Evolutionary conservation across 2,113 vertebrate genomes (phyloP).

Genomic region (Theristicus caerulescens): DNA sequence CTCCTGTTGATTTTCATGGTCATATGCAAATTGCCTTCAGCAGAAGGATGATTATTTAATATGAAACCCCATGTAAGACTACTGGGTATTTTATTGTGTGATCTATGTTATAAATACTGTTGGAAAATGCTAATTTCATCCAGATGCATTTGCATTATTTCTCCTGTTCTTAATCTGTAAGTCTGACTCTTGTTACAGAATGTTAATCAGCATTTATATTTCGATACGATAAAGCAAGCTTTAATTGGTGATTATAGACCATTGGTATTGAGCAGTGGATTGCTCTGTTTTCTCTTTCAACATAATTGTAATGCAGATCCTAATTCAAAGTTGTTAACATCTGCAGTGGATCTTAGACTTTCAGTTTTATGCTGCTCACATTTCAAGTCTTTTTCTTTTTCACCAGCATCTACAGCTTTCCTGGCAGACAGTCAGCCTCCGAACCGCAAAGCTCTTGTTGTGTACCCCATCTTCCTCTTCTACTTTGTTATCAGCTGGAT

Average conservation of each 20-base stretch:
- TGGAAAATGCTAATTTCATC: background rate
- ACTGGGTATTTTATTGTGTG: background rate
- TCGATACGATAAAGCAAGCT: too few relatives aligned
- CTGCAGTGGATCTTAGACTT: background rate
- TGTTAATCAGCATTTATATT: background rate
- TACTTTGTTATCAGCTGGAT: conserved; percentile 99
- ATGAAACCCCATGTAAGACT: background rate
- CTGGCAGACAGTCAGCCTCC: conserved; percentile 92
- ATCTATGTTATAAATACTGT: background rate
- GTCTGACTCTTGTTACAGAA: background rate
- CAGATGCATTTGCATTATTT: background rate
- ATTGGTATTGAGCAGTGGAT: background rate
- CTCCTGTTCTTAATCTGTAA: background rate
- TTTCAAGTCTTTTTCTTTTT: background rate
- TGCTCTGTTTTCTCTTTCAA: background rate
- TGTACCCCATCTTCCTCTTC: conserved; percentile 97
- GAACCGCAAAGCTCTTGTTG: conserved; percentile 89
- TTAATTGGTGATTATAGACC: background rate
- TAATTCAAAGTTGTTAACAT: background rate
- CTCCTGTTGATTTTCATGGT: background rate
- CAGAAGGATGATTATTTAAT: background rate
- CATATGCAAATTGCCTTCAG: background rate
- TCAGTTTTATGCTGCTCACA: background rate
- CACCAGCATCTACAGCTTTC: conserved; percentile 92
- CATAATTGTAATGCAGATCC: background rate